Conservation (phyloP, 2,797 vertebrate species). For the Cottoperca gobio region DNA sequence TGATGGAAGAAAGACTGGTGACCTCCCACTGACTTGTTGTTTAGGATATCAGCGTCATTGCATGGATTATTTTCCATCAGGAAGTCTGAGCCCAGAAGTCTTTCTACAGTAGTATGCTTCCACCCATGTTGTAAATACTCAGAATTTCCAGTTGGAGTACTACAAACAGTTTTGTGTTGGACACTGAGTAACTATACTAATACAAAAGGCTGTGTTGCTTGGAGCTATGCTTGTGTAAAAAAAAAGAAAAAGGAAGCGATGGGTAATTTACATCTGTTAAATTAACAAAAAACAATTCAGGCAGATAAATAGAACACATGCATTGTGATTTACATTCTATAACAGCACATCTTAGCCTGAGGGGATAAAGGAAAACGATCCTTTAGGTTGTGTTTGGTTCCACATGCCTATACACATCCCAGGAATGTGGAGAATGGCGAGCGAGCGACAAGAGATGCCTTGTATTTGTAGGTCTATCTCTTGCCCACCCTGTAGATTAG, state of each 20-base stretch:
- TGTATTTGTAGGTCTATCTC: conserved; percentile 76
- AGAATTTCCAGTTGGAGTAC: not conserved
- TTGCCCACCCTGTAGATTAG: conserved; percentile 80
- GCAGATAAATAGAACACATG: conserved; percentile 51
- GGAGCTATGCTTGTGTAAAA: conserved; percentile 13
- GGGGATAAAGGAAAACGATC: conserved; percentile 49
- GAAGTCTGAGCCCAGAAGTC: not conserved
- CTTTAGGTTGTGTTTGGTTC: conserved; percentile 70
- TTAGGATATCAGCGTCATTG: not conserved
- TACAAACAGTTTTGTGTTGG: not conserved
- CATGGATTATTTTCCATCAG: conserved; percentile 14
- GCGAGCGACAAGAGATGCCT: conserved; percentile 77
- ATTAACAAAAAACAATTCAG: conserved; percentile 33
- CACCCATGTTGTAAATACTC: not conserved
- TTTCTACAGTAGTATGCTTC: not conserved
- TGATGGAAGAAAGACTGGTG: conserved; percentile 2
- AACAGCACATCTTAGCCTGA: conserved; percentile 27
- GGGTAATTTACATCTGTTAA: conserved; percentile 27
- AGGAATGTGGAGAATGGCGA: conserved; percentile 78
- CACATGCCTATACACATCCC: conserved; percentile 77
- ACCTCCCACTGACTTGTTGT: not conserved
- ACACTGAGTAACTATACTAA: conserved; percentile 6
- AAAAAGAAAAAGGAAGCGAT: not conserved
- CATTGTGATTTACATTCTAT: conserved; percentile 52
- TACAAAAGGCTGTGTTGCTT: conserved; percentile 3